Percentiles rank a stretch among this genome's conserved stretches.
Evolutionary conservation across 1,140 invertebrate genomes (phyloP).

Genomic region (Drosophila nigrodunni): DNA sequence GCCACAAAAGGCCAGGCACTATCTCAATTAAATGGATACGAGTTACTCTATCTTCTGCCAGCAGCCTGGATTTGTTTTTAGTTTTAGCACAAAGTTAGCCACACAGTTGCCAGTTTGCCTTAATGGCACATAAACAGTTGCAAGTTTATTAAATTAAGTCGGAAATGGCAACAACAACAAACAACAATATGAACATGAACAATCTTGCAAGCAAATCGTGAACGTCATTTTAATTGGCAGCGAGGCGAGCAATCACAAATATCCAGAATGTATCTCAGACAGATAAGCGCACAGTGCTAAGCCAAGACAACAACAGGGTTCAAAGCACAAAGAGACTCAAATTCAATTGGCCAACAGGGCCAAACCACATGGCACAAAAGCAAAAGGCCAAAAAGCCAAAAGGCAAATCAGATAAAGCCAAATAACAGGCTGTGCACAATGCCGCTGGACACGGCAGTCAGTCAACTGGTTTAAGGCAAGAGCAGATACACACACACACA

Average conservation of each 20-base stretch:
- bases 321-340: slow-evolving; percentile 50
- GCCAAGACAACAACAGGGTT: slow-evolving; percentile 47
- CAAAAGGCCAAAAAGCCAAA: slow-evolving; percentile 37
- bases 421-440: slow-evolving; percentile 57
- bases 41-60: neutral
- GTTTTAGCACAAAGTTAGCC: slow-evolving; percentile 2
- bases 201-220: slow-evolving; percentile 53
- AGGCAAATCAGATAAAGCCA: slow-evolving; percentile 75
- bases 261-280: slow-evolving; percentile 46
- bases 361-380: slow-evolving; percentile 7
- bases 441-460: slow-evolving; percentile 11
- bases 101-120: slow-evolving; percentile 22
- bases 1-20: neutral
- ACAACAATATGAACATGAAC: neutral
- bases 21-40: slow-evolving; percentile 10
- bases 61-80: slow-evolving; percentile 6
- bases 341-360: slow-evolving; percentile 59
- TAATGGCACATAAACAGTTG: slow-evolving; percentile 43
- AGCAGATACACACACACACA: slow-evolving; percentile 3
- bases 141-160: slow-evolving; percentile 75
- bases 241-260: slow-evolving; percentile 65
- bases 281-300: slow-evolving; percentile 21
- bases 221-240: slow-evolving; percentile 76
- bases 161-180: slow-evolving; percentile 13
- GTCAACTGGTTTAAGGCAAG: slow-evolving; percentile 40